Evolutionary conservation across 2,888 invertebrate species (phyloP), one percentile per base, ranked within the genome.

Genomic region (Lycia hirtaria): DNA sequence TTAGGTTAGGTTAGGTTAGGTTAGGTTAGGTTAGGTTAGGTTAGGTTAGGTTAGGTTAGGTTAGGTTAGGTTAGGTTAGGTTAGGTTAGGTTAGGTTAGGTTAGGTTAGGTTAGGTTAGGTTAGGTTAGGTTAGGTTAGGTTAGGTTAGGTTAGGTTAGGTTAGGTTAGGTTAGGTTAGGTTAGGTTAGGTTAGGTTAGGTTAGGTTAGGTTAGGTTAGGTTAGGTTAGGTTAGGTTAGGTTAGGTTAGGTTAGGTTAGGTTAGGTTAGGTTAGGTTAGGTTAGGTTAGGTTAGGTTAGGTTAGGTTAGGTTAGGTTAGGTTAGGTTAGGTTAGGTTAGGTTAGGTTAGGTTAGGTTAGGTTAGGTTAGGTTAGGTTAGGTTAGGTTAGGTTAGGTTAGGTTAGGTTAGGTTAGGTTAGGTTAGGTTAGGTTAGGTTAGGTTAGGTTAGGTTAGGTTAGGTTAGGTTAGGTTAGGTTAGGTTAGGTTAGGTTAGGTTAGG

Each of bases 391-490:
- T 47, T 54, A 45, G 44, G 38, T 14, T 33, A 35, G 15, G 55
- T 57, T 50, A 55, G 50, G 57, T 53, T 52, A 52, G 45, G 52
- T 58, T 52, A 43, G 50, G 49, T 52, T 55, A 44, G 55, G 62
- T 56, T 59, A 53, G 56, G 60, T 56, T 53, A 62, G 59, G 62
- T 59, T 62, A 59, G 58, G 56, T 59, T 62, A 56, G 56, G 56
- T 53, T 53, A 59, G 58, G 58, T 62, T 58, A 58, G 62, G 58
- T 62, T 62, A 58, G 62, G 62, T 56, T 56, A 59, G 58, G 58
- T 58, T 59, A 59, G 62, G 62, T 62, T 60, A 58, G 62, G 62
- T 62, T 62, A 62, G 62, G 54, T 62, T 58, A 62, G 62, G 62
- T 59, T 62, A 62, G 59, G 59, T 54, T 62, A 62, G 62, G 56